Evolutionary conservation across 2,113 vertebrate species (phyloP), one percentile per base, ranked within the genome.

Genomic region (Daboia siamensis): DNA sequence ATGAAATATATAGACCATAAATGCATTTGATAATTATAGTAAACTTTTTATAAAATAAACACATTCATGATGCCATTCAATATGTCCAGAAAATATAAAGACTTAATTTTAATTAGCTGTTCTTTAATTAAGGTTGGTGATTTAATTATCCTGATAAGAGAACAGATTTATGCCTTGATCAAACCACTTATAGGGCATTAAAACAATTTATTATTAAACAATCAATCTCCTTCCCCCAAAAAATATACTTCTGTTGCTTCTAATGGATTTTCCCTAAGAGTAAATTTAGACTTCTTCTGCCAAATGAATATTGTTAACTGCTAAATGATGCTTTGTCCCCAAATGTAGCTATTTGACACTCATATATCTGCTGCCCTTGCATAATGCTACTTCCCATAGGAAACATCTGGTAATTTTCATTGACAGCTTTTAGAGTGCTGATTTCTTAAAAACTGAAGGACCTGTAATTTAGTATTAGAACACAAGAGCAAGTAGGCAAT

Each of bases 41-140:
- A 94, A 93, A 90, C 96, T 96, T 94, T 61, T 89, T 94, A 86
- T 90, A 94, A 96, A 97, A 95, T 94, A 23, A 97, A 87, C 90
- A 23, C 61, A 94, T 88, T 90, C 96, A 74, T 51, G 69, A 44
- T 96, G 93, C 95, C 59, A 55, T 94, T 93, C 90, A 88, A 57
- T 93, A 93, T 96, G 95, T 95, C 93, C 95, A 87, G 74, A 95
- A 93, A 95, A 94, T 90, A 89, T 10, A 39, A 0, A 0, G 5
- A 11, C 91, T 97, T 97, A 97, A 91, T 97, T 98, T 97, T 98
- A 98, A 97, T 97, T 98, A 97, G 93, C 89, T 91, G 0, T 96
- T 96, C 94, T 97, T 97, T 97, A 93, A 93, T 93, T 92, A 80
- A 7, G 88, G 94, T 96, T 88, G 91, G 95, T 94, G 93, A 93